Base-by-base conservation (phyloP, 2,888 invertebrate genomes). In the Zygogramma bicolorata region DNA sequence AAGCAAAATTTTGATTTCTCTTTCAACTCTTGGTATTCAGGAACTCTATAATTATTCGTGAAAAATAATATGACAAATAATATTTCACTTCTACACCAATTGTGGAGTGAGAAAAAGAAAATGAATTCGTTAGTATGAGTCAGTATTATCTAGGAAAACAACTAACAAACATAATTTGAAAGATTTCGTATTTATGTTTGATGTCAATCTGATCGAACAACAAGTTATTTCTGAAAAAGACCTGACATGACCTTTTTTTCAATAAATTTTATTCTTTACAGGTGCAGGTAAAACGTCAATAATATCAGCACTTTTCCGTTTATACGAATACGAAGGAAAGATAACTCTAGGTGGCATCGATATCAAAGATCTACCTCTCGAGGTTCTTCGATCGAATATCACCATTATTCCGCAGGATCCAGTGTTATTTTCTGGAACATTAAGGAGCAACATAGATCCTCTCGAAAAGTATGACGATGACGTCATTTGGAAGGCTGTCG, bases 361-460 rank as follows among this genome's bases (percentile, higher is more conserved):
- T 81, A 94, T 92, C 0, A 89, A 89, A 0, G 68, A 76, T 5
- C 66, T 83, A 3, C 77, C 80, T 0, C 66, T 81, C 13, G 75
- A 76, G 18, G 75, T 70, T 15, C 70, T 81, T 2, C 76, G 95
- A 67, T 91, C 92, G 60, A 92, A 91, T 83, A 90, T 95, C 73
- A 93, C 95, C 13, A 95, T 96, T 81, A 95, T 96, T 61, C 95
- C 95, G 0, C 95, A 95, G 85, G 95, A 95, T 82, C 95, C 95
- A 0, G 93, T 95, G 68, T 87, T 95, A 60, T 95, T 97, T 87
- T 93, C 94, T 0, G 91, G 90, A 29, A 88, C 89, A 1, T 82
- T 92, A 27, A 85, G 91, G 25, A 84, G 83, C n/a, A 83, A 83
- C 69, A 49, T 83, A 2, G 83, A 83, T 67, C 83, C 83, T 6